Evolutionary conservation across 2,797 vertebrate species (phyloP).

Genomic region (Serranus cabrilla): DNA sequence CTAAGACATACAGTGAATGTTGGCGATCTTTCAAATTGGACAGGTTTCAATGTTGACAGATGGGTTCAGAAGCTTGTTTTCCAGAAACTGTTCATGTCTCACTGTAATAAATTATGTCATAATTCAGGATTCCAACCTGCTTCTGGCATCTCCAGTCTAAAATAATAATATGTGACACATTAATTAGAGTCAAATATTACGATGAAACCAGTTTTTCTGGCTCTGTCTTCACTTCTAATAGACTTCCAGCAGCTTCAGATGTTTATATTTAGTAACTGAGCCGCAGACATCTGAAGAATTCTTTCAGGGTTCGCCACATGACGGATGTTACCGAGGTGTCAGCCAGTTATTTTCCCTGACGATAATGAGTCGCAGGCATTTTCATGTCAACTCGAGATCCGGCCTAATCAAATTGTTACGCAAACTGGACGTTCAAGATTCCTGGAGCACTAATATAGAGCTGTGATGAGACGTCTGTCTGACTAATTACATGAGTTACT

Average conservation of each 20-base stretch:
- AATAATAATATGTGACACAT: not conserved
- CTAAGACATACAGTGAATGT: too few species aligned
- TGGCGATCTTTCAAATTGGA: too few species aligned
- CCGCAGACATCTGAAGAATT: constrained; percentile 6
- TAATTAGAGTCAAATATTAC: too few species aligned
- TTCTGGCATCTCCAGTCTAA: constrained; percentile 12
- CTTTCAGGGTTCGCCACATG: not conserved
- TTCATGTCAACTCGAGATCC: constrained; percentile 3
- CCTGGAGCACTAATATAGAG: not conserved
- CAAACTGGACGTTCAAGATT: constrained; percentile 20
- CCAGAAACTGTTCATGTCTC: not conserved
- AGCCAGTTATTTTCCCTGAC: constrained; percentile 20
- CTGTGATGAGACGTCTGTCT: too few species aligned
- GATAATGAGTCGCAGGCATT: not conserved
- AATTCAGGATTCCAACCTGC: not conserved
- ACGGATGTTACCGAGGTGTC: too few species aligned
- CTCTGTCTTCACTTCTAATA: too few species aligned
- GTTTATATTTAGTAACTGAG: constrained; percentile 10
- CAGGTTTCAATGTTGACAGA: too few species aligned
- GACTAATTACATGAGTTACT: too few species aligned
- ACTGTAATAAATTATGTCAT: not conserved
- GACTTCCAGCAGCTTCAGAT: too few species aligned
- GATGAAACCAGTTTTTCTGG: constrained; percentile 21
- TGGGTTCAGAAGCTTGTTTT: not conserved
- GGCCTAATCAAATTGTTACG: not conserved